phyloP scores from a whole-genome alignment of 2,113 vertebrate genomes.

The Tursiops truncatus region DNA sequence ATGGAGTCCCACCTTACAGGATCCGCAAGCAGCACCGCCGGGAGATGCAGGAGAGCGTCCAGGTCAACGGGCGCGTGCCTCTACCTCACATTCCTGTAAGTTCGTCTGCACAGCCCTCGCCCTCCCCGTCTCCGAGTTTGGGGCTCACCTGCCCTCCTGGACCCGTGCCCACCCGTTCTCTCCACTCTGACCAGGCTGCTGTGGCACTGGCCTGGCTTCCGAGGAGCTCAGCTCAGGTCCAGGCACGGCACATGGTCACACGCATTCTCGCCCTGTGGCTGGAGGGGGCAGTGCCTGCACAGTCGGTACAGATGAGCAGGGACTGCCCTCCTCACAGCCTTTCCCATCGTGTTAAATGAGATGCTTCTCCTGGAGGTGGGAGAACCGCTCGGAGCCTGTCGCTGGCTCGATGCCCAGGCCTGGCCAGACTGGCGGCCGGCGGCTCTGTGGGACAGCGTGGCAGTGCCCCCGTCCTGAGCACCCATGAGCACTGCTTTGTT shows the following conservation, averaged over 20 bases:
- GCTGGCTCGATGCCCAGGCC: fast-evolving
- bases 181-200: too few species aligned
- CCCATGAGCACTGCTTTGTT: constrained; percentile 72
- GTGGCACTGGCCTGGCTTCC: not conserved
- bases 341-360: constrained; percentile 26
- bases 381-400: not conserved
- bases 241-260: not conserved
- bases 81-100: constrained; percentile 99
- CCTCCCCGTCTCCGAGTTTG: not conserved
- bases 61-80: constrained; percentile 97
- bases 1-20: constrained; percentile 96
- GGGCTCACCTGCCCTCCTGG: not conserved
- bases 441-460: constrained; percentile 72
- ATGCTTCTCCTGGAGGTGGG: not conserved
- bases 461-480: not conserved
- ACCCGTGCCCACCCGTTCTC: not conserved
- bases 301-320: constrained; percentile 57
- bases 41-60: constrained; percentile 99
- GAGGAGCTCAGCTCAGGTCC: not conserved
- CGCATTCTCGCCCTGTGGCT: not conserved
- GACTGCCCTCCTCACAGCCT: constrained; percentile 62
- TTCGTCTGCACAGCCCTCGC: not conserved
- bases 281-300: not conserved
- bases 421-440: not conserved
- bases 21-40: constrained; percentile 96